Conservation (phyloP, 2,113 vertebrate species). For the Seriola quinqueradiata region DNA sequence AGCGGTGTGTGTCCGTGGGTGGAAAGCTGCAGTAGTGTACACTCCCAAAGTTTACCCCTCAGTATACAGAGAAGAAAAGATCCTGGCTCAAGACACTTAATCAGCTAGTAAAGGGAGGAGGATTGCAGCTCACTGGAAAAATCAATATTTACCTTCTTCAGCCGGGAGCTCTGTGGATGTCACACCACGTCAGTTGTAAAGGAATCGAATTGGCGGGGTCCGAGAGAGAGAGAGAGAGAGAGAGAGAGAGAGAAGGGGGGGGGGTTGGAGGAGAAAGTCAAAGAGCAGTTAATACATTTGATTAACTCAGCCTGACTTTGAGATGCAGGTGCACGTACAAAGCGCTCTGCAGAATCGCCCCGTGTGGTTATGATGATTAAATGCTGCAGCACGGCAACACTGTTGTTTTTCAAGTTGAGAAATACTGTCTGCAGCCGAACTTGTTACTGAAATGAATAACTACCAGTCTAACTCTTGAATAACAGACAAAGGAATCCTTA, state of each 20-base stretch:
- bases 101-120: slow-evolving; percentile 64
- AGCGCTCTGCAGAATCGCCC: neutral
- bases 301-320: slow-evolving; percentile 36
- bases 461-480: neutral
- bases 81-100: slow-evolving; percentile 47
- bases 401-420: neutral
- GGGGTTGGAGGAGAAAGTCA: slow-evolving; percentile 54
- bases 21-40: slow-evolving; percentile 29
- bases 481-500: neutral
- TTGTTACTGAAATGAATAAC: neutral
- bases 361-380: slow-evolving; percentile 27
- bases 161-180: slow-evolving; percentile 86
- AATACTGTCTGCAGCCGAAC: neutral
- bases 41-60: slow-evolving; percentile 57
- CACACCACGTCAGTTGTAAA: slow-evolving; percentile 53
- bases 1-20: slow-evolving; percentile 32
- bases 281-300: slow-evolving; percentile 66
- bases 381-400: neutral
- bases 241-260: neutral
- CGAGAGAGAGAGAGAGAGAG: neutral
- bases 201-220: slow-evolving; percentile 44
- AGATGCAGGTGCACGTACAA: slow-evolving; percentile 18
- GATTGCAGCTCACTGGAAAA: slow-evolving; percentile 68
- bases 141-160: slow-evolving; percentile 90
- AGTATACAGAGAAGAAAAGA: slow-evolving; percentile 53